Evolutionary conservation across 2,888 invertebrate genomes (phyloP).

Genomic region (Pogonocherus hispidulus): DNA sequence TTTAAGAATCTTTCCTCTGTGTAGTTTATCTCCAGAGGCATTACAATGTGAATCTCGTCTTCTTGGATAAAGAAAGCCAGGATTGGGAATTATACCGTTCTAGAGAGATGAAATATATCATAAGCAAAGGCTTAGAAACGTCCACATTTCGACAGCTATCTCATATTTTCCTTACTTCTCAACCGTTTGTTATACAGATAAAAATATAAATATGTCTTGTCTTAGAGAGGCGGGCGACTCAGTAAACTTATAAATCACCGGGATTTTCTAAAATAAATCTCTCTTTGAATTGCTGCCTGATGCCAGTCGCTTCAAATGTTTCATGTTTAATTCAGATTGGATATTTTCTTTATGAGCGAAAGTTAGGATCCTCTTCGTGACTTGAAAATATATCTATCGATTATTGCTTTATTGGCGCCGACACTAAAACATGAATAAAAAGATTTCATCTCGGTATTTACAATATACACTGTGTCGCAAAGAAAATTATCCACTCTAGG

Average conservation of each 20-base stretch:
- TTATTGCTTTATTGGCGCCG: slow-evolving; percentile 59
- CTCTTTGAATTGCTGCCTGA: slow-evolving; percentile 55
- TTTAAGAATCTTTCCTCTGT: slow-evolving; percentile 33
- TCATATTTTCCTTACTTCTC: slow-evolving; percentile 63
- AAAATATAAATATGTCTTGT: slow-evolving; percentile 66
- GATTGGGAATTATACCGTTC: slow-evolving; percentile 48
- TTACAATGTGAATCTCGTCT: slow-evolving; percentile 37
- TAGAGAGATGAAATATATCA: slow-evolving; percentile 59
- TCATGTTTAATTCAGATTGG: slow-evolving; percentile 67
- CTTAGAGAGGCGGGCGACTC: slow-evolving; percentile 61
- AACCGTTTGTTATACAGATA: slow-evolving; percentile 64
- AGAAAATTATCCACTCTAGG: no score
- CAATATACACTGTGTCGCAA: no score
- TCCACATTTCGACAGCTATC: slow-evolving; percentile 64
- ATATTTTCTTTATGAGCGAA: slow-evolving; percentile 61
- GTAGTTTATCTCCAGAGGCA: slow-evolving; percentile 38
- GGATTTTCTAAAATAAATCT: slow-evolving; percentile 62
- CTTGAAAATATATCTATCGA: slow-evolving; percentile 59
- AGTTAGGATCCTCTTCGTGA: slow-evolving; percentile 55
- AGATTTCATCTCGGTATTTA: slow-evolving; percentile 16
- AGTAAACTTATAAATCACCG: slow-evolving; percentile 65
- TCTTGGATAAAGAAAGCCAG: slow-evolving; percentile 34
- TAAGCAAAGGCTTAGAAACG: slow-evolving; percentile 58
- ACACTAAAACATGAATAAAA: slow-evolving; percentile 52
- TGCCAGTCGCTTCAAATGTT: slow-evolving; percentile 58